A percentile compares a stretch with the other conserved stretches of the same genome.
phyloP scores from a whole-genome alignment of 2,113 vertebrate genomes.

The Elanus axillaris region DNA sequence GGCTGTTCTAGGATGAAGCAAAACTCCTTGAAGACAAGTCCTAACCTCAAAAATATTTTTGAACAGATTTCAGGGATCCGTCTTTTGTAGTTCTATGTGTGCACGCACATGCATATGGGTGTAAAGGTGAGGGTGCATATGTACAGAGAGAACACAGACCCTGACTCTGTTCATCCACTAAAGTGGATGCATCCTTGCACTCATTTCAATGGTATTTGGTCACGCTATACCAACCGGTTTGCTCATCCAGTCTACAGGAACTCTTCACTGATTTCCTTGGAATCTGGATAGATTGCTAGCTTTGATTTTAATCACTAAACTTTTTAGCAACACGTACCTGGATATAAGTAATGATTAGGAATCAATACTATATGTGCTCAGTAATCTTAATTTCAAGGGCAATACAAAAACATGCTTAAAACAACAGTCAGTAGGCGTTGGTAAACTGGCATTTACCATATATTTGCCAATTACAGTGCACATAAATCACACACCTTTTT shows the following conservation, averaged over 20 bases:
- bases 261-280: not conserved
- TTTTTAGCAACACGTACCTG: not conserved
- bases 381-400: not conserved
- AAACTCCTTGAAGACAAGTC: constrained; percentile 6
- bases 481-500: not conserved
- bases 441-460: not conserved
- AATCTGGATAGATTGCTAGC: not conserved
- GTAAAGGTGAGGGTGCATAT: not conserved
- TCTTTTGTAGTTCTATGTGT: not conserved
- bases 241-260: not conserved
- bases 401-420: not conserved
- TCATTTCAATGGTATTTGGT: not conserved
- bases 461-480: not conserved
- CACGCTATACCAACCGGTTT: not conserved
- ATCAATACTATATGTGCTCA: not conserved
- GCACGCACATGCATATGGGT: not conserved
- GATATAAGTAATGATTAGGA: not conserved
- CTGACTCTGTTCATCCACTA: not conserved
- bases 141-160: not conserved
- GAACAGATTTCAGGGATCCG: not conserved
- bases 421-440: not conserved
- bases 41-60: constrained; percentile 42
- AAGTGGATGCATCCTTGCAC: not conserved
- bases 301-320: not conserved
- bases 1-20: constrained; percentile 4